Evolutionary conservation across 2,113 vertebrate species (phyloP), one percentile per base, ranked within the genome.

Genomic region (Tauraco erythrolophus): DNA sequence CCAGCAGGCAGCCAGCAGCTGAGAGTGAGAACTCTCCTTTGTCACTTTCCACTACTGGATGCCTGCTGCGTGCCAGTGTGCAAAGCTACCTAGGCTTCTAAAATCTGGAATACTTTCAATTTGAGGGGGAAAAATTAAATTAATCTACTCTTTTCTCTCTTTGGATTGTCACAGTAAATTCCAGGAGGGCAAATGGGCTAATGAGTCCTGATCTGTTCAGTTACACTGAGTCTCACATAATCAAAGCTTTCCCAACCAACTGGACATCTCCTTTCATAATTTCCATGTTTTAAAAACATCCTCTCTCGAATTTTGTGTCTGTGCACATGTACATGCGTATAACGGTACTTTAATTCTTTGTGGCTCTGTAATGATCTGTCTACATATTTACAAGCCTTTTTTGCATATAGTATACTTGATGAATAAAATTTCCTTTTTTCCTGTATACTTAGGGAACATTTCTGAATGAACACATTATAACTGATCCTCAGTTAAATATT

Each of bases 21-120:
- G 97, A 96, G 97, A 97, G 97, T 96, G 97, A 97, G 97, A 97
- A 97, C 97, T 97, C 96, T 97, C 96, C 96, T 98, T 98, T 97
- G 97, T 97, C 97, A 96, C 97, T 98, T 97, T 92, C 94, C 96
- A 94, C 97, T 97, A 95, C 96, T 88, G 96, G 96, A 93, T 93
- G 94, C 96, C 95, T 97, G 97, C 97, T 97, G 97, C 79, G 97
- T 95, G 95, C 97, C 97, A 97, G 96, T 97, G 96, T 96, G 96
- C 96, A 95, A 91, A 97, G 95, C 96, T 96, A 97, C 95, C 95
- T 96, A 82, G 84, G 92, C 69, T 95, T 96, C 94, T 94, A 91
- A 96, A 96, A 96, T 96, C 93, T 95, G 97, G 79, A 86, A 93
- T 93, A 94, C 88, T 96, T 97, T 97, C 96, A 96, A 93, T 96